Conservation (phyloP, 2,797 vertebrate genomes). For the Xenopus petersii region DNA sequence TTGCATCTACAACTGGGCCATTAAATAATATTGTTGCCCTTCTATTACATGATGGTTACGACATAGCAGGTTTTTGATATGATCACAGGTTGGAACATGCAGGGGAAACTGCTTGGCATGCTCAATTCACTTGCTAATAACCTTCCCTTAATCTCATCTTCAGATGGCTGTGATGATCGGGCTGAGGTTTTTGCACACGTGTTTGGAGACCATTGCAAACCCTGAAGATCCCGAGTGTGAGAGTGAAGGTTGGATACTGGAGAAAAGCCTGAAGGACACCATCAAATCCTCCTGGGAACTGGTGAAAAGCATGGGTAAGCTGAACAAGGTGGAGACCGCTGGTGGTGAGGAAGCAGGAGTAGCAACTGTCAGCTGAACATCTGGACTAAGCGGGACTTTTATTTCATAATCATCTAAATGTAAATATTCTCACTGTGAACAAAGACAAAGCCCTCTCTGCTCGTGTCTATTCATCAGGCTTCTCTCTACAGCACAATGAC, state of each 20-base stretch:
- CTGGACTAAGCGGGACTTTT: conserved; percentile 50
- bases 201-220: conserved; percentile 80
- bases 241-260: conserved; percentile 93
- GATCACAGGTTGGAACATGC: too few species aligned
- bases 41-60: too few species aligned
- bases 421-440: conserved; percentile 48
- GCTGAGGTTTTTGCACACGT: conserved; percentile 86
- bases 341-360: conserved; percentile 65
- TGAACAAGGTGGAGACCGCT: conserved; percentile 81
- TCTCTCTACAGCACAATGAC: too few species aligned
- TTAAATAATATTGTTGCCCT: too few species aligned
- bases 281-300: conserved; percentile 81
- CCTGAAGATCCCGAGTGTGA: conserved; percentile 90
- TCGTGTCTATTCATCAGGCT: not conserved
- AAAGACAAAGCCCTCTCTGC: not conserved
- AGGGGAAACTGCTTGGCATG: too few species aligned
- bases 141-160: not conserved
- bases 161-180: conserved; percentile 81
- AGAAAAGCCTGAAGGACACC: conserved; percentile 91
- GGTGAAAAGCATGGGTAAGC: conserved; percentile 86
- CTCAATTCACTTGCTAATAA: not conserved
- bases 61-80: too few species aligned
- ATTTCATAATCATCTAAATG: conserved; percentile 48
- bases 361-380: conserved; percentile 81
- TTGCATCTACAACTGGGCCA: too few species aligned